Evolutionary conservation across 2,888 invertebrate species (phyloP).

Genomic region (Ceramica pisi): DNA sequence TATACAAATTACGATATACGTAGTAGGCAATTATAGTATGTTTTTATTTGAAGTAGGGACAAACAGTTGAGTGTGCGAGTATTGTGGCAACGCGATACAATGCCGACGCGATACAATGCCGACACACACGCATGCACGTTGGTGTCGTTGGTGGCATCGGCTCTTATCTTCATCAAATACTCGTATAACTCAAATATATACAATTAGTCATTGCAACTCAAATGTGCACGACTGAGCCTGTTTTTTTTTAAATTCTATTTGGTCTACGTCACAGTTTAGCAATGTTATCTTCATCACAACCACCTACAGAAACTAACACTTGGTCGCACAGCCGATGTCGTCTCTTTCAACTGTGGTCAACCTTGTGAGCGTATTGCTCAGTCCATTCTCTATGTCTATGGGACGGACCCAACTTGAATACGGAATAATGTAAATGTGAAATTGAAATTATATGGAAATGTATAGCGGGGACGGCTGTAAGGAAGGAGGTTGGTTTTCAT

Average conservation of each 20-base stretch:
- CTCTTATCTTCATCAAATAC: no score
- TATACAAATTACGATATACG: no score
- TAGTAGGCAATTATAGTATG: no score
- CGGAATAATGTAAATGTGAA: constrained; percentile 65
- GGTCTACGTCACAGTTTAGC: background rate
- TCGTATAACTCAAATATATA: no score
- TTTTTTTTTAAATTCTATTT: background rate
- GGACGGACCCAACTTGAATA: constrained; percentile 60
- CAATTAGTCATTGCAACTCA: no score
- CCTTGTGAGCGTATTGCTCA: background rate
- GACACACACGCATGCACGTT: no score
- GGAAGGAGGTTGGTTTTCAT: constrained; percentile 49
- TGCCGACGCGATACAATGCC: no score
- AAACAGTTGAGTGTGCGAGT: no score
- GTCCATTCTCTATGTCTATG: background rate
- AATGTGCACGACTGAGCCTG: no score
- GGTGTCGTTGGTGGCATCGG: no score
- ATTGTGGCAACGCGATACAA: no score
- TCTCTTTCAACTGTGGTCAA: background rate
- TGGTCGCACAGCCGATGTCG: background rate
- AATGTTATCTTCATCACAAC: background rate
- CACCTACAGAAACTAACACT: background rate
- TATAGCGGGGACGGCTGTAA: constrained; percentile 38
- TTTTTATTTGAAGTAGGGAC: no score
- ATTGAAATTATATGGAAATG: constrained; percentile 68